These are phyloP conservation scores for Phyllostomus hastatus DNA, from an alignment of 2,113 vertebrate species.

Conservation along the genomic window DNA sequence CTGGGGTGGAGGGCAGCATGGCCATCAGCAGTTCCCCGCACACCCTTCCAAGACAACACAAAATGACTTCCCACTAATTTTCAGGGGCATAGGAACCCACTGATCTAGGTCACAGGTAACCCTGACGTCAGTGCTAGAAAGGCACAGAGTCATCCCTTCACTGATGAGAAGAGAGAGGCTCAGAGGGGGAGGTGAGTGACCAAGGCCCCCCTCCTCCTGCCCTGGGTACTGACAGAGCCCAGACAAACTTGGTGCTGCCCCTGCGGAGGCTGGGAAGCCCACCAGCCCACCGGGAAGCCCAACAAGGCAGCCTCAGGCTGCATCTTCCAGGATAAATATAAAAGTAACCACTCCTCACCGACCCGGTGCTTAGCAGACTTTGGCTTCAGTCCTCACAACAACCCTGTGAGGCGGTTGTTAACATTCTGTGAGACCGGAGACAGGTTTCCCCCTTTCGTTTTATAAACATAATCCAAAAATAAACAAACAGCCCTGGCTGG, in stretches of 20 bases:
- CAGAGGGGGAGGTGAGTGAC: not conserved
- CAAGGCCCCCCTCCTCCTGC: not conserved
- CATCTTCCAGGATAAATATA: not conserved
- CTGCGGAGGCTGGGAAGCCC: not conserved
- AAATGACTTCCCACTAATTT: not conserved
- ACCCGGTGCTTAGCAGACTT: not conserved
- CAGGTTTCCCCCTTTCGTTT: not conserved
- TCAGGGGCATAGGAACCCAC: not conserved
- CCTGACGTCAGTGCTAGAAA: not conserved
- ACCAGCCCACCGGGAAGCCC: not conserved
- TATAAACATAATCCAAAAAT: not conserved
- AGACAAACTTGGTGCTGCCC: not conserved
- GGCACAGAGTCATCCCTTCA: not conserved
- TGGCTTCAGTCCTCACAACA: not conserved
- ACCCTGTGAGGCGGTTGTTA: not conserved
- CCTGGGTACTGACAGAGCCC: not conserved
- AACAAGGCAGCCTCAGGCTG: not conserved
- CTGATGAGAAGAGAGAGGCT: not conserved
- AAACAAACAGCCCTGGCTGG: too few species aligned
- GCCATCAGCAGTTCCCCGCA: too few species aligned
- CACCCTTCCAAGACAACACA: not conserved
- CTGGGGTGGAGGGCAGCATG: too few species aligned
- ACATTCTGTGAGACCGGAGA: not conserved
- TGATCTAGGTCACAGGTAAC: not conserved
- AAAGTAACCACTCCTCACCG: not conserved